Conservation (phyloP, 2,113 vertebrate genomes). For the Tetrao urogallus region DNA sequence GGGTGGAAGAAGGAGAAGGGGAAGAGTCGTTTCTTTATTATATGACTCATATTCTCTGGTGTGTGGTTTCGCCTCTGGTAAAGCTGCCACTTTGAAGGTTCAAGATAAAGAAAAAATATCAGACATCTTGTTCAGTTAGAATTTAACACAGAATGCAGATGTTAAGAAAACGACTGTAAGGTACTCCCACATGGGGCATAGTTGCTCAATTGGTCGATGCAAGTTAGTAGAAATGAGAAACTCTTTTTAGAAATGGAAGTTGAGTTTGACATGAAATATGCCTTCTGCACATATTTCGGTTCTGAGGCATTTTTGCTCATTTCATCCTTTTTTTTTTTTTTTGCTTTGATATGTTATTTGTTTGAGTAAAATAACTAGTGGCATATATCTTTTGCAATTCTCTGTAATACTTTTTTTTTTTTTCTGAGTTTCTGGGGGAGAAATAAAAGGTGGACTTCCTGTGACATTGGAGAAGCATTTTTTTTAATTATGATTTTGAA, state of each 20-base stretch:
- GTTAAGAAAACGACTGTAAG: conserved; percentile 44
- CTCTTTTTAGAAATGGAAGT: conserved; percentile 10
- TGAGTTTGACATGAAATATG: background rate
- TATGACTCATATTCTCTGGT: conserved; percentile 62
- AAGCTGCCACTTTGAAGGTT: conserved; percentile 60
- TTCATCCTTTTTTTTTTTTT: background rate
- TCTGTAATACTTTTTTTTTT: background rate
- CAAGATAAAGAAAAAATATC: conserved; percentile 53
- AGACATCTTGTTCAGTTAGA: conserved; percentile 56
- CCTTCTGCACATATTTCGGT: background rate
- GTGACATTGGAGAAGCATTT: background rate
- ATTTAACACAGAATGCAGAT: conserved; percentile 67
- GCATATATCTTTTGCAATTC: background rate
- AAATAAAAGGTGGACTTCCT: background rate
- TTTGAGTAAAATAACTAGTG: background rate
- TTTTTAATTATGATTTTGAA: background rate
- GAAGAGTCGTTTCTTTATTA: conserved; percentile 35
- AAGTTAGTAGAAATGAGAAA: conserved; percentile 4
- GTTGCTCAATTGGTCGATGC: background rate
- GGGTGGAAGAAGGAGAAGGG: conserved; percentile 13
- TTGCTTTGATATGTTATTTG: background rate
- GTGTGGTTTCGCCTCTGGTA: conserved; percentile 71
- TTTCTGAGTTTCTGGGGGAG: background rate
- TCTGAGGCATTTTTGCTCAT: conserved; percentile 12
- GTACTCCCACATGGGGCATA: background rate